Evolutionary conservation across 2,888 invertebrate genomes (phyloP).

Genomic region (Lepidocyrtoides sp.): DNA sequence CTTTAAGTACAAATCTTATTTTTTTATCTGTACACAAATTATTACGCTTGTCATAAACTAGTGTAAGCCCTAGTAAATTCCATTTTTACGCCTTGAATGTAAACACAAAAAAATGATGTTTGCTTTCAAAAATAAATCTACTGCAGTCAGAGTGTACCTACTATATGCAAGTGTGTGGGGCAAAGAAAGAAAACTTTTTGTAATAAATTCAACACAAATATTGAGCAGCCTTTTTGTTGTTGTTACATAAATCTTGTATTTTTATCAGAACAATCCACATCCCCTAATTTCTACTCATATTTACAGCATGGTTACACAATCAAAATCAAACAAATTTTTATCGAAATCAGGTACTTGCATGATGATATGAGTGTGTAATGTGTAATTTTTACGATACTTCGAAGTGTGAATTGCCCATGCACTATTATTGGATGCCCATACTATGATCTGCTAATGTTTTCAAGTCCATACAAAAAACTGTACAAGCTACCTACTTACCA

Average conservation of each 20-base stretch:
- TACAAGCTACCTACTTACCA: too few relatives aligned
- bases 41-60: slow-evolving; percentile 77
- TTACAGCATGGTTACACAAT: background rate
- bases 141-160: too few relatives aligned
- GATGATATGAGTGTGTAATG: background rate
- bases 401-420: background rate
- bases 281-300: background rate
- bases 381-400: background rate
- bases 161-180: background rate
- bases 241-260: background rate
- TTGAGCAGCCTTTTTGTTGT: background rate
- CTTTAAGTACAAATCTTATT: slow-evolving; percentile 10
- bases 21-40: slow-evolving; percentile 69
- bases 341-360: background rate
- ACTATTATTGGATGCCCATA: background rate
- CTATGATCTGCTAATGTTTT: background rate
- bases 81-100: slow-evolving; percentile 66
- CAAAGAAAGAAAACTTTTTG: background rate
- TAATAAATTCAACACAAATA: slow-evolving; percentile 4
- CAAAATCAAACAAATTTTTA: slow-evolving; percentile 18
- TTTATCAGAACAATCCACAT: slow-evolving; percentile 31
- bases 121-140: background rate
- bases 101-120: slow-evolving; percentile 50
- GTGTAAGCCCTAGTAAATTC: slow-evolving; percentile 72
- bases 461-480: background rate